These are phyloP conservation scores for Ips typographus DNA, from an alignment of 1,140 invertebrate species.

Conservation along the genomic window DNA sequence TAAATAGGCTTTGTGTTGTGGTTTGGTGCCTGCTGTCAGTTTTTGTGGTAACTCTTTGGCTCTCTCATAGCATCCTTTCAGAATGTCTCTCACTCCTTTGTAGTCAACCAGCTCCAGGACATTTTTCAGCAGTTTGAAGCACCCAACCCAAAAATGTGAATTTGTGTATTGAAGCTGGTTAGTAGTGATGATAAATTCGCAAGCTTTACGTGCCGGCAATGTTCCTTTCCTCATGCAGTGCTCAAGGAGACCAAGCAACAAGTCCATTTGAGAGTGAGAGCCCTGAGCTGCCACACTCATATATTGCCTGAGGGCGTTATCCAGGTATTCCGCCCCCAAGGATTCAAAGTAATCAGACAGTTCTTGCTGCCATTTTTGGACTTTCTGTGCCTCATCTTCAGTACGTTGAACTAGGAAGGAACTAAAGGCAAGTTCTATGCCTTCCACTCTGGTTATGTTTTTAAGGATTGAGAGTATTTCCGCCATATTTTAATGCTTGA, in stretches of 20 bases:
- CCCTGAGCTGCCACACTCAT: slow-evolving; percentile 67
- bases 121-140: slow-evolving; percentile 81
- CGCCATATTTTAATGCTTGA: slow-evolving; percentile 18
- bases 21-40: slow-evolving; percentile 75
- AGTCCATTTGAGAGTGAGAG: slow-evolving; percentile 69
- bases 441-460: slow-evolving; percentile 75
- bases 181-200: slow-evolving; percentile 78
- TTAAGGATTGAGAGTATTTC: slow-evolving; percentile 61
- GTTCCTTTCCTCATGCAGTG: slow-evolving; percentile 68
- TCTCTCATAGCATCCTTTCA: slow-evolving; percentile 89
- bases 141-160: slow-evolving; percentile 83
- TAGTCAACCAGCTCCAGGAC: slow-evolving; percentile 92
- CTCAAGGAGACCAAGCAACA: slow-evolving; percentile 72
- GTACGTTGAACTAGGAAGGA: slow-evolving; percentile 76
- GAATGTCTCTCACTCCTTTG: slow-evolving; percentile 89
- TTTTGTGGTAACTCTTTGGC: slow-evolving; percentile 73
- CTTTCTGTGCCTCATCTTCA: slow-evolving; percentile 66
- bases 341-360: slow-evolving; percentile 56
- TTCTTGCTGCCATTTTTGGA: slow-evolving; percentile 65
- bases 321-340: slow-evolving; percentile 67
- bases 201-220: slow-evolving; percentile 72
- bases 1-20: slow-evolving; percentile 77
- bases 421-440: slow-evolving; percentile 84
- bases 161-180: slow-evolving; percentile 78
- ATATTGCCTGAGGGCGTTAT: slow-evolving; percentile 70